These are phyloP conservation scores for Bolborhynchus lineola DNA, from an alignment of 2,113 vertebrate genomes.

Conservation along the genomic window DNA sequence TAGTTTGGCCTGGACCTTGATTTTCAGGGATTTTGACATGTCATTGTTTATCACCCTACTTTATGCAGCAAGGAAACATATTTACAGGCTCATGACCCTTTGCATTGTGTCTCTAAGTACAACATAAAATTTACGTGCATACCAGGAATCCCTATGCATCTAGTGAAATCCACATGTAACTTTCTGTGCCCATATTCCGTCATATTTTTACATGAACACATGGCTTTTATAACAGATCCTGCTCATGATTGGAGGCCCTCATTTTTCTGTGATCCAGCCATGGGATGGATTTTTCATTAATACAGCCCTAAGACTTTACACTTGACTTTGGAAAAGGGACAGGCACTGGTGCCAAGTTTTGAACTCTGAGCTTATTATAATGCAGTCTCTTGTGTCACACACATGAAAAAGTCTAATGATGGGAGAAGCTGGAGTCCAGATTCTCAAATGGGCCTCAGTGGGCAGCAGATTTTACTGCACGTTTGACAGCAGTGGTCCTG, in stretches of 20 bases:
- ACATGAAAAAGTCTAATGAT: background rate
- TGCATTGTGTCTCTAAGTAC: background rate
- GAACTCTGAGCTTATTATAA: background rate
- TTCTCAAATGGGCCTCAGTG: background rate
- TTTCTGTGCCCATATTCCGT: background rate
- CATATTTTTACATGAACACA: background rate
- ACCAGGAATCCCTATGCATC: background rate
- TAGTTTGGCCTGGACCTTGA: background rate
- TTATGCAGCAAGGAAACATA: background rate
- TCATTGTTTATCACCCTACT: background rate
- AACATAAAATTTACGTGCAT: slow-evolving; percentile 2
- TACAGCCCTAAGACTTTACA: background rate
- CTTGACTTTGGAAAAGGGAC: slow-evolving; percentile 28
- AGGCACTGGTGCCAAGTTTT: background rate
- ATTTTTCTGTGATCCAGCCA: background rate
- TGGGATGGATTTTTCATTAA: slow-evolving; percentile 34
- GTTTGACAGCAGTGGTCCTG: background rate
- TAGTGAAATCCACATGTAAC: background rate
- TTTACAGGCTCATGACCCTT: slow-evolving; percentile 8
- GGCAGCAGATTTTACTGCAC: background rate
- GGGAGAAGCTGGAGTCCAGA: background rate
- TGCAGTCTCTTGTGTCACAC: background rate
- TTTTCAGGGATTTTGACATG: background rate
- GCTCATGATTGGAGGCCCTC: background rate
- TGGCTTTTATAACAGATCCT: slow-evolving; percentile 21